Base-by-base conservation (phyloP, 2,797 vertebrate genomes). In the Hafferia zeledoni region DNA sequence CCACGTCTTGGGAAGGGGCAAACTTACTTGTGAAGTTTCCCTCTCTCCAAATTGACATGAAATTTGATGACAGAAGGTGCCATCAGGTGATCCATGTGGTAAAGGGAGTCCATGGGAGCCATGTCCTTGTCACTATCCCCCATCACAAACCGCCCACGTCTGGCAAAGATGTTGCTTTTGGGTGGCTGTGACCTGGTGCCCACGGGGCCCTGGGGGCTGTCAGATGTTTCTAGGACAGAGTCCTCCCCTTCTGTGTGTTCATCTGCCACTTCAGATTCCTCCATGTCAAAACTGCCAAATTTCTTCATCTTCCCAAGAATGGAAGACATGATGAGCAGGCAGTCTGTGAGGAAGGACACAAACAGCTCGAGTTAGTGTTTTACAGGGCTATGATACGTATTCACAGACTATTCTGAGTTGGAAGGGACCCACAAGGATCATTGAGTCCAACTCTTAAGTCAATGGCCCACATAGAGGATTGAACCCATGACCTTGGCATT, bases 21-120 rank as follows among this genome's bases (percentile, higher is more conserved):
- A 87, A 95, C 71, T 95, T 70, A 90, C 96, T 95, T 96, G 39
- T 94, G 94, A 31, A 97, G 94, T 94, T 98, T 97, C 95, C 98
- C 95, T 74, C 91, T 98, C 88, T 98, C 96, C 96, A 98, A 93
- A 35, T 95, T 95, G 50, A 97, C 90, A 50, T 99, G 98, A 74
- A 99, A 97, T 93, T 97, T 98, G 78, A 99, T 95, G 95, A 97
- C 53, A 43, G 97, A 96, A 53, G 92, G 95, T 47, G 86, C 57
- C 5, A 60, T 1, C 74, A 98, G 97, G 56, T 98, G 96, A 46
- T 99, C 98, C 94, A 99, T 98, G 85, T 98, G 98, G 52, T 98
- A 99, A 55, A 98, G 97, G 9, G 98, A 98, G 95, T 99, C 99
- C 98, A 99, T 99, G 28, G 98, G 98, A 16, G 98, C 98, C 83